A percentile compares a stretch with the other conserved stretches of the same genome.
These are phyloP conservation scores for Coboldia fuscipes DNA, from an alignment of 1,140 invertebrate species.

Conservation along the genomic window DNA sequence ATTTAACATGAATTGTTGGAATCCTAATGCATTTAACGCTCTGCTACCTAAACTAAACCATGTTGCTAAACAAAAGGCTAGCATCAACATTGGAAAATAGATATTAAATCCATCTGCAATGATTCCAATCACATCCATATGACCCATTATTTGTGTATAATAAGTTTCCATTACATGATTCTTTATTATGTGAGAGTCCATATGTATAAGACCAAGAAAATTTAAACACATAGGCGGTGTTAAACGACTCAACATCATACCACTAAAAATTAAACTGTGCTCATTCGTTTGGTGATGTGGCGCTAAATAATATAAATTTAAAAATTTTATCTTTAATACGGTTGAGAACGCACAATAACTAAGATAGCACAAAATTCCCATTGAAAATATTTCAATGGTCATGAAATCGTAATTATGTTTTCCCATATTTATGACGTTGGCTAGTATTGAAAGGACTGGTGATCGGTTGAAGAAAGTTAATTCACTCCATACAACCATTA, in stretches of 20 bases:
- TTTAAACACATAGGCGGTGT: conserved; percentile 98
- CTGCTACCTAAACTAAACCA: conserved; percentile 89
- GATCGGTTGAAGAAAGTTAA: conserved; percentile 86
- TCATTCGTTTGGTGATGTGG: conserved; percentile 96
- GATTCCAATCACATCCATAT: conserved; percentile 95
- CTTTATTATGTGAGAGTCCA: conserved; percentile 92
- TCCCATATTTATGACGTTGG: conserved; percentile 68
- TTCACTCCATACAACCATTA: conserved; percentile 94
- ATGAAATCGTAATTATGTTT: conserved; percentile 76
- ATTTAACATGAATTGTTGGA: conserved; percentile 82
- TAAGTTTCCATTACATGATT: conserved; percentile 58
- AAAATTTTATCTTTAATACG: conserved; percentile 83
- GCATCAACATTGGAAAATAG: conserved; percentile 94
- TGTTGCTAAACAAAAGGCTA: conserved; percentile 81
- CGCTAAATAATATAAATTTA: conserved; percentile 94
- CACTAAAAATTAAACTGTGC: conserved; percentile 77
- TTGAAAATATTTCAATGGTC: conserved; percentile 81
- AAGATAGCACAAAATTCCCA: conserved; percentile 77
- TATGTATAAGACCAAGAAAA: conserved; percentile 91
- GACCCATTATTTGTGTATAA: conserved; percentile 68
- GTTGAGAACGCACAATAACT: conserved; percentile 97
- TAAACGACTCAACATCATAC: conserved; percentile 89
- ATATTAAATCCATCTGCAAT: conserved; percentile 97
- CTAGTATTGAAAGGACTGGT: conserved; percentile 88
- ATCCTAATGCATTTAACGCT: conserved; percentile 70